Base-by-base conservation (phyloP, 2,888 invertebrate genomes). In the Xylocampa areola region DNA sequence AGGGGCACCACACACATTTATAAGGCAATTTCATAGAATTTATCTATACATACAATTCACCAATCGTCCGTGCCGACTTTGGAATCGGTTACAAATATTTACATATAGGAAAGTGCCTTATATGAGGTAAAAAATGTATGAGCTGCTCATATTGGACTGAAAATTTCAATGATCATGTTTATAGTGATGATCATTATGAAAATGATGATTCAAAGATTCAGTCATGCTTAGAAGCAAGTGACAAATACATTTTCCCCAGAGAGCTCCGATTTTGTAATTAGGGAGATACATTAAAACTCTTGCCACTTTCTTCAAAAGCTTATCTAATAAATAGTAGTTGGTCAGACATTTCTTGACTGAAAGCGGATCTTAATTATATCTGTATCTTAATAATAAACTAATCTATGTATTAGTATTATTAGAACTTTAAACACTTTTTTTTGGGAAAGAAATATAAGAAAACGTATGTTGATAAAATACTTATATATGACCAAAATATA, bases 1-100 rank as follows among this genome's bases (percentile, higher is more conserved):
- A 71, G 67, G 65, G 59, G 68, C 72, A 67, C 67, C 73, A 76
- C 73, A 79, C 83, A 82, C 81, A 83, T 80, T 67, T 76, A 83
- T 89, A 90, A 90, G 90, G 90, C 90, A 89, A 52, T 77, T 83
- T 82, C 74, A 81, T 81, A 79, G 81, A 82, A 82, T 82, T 71
- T 63, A 76, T 72, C 77, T 80, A 79, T 76, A 73, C 75, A 73
- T 66, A 78, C 67, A 72, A 68, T 68, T 76, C 63, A 60, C 48
- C 62, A 70, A 68, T 63, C 51, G 57, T 68, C 57, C 50, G 60
- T 55, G 55, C 57, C 68, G 71, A 69, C 68, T 44, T n/a, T 54
- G 25, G 45, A 49, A 60, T 62, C 68, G 57, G 61, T 64, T 51
- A 43, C 76, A 63, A 70, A 68, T 77, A 75, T 74, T 73, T 73